A percentile compares a stretch with the other conserved stretches of the same genome.
These are phyloP conservation scores for Nycteola revayana DNA, from an alignment of 2,888 invertebrate species.

Conservation along the genomic window DNA sequence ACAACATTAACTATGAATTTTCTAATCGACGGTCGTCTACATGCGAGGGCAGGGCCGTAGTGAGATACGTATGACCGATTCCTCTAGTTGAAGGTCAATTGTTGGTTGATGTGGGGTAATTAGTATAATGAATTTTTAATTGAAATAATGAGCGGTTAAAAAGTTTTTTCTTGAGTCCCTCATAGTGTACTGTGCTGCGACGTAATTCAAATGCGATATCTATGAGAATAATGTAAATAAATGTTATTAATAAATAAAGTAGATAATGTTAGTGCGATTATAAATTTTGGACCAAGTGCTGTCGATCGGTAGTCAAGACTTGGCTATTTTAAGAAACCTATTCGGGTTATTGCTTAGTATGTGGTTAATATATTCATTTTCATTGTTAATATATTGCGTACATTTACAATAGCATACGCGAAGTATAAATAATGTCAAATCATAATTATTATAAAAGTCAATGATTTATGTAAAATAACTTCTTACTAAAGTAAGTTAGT, in stretches of 20 bases:
- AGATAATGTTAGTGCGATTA: slow-evolving; percentile 39
- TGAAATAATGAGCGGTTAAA: slow-evolving; percentile 14
- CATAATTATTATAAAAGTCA: too few relatives aligned
- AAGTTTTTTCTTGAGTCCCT: slow-evolving; percentile 16
- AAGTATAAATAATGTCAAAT: too few relatives aligned
- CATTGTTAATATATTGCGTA: too few relatives aligned
- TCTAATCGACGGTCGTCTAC: slow-evolving; percentile 17
- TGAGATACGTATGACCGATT: slow-evolving; percentile 36
- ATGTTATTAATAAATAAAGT: slow-evolving; percentile 34
- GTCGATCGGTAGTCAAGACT: slow-evolving; percentile 57
- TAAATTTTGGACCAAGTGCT: slow-evolving; percentile 74
- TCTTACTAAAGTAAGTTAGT: too few relatives aligned
- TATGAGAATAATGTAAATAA: slow-evolving; percentile 42
- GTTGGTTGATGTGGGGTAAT: slow-evolving; percentile 39
- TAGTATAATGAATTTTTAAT: slow-evolving; percentile 28
- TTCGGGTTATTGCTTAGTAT: neutral
- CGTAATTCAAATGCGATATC: slow-evolving; percentile 24
- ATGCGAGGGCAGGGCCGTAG: slow-evolving; percentile 22
- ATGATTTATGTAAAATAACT: too few relatives aligned
- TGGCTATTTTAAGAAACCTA: slow-evolving; percentile 14
- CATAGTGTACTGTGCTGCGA: slow-evolving; percentile 15
- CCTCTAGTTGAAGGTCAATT: slow-evolving; percentile 40
- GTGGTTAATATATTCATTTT: too few relatives aligned
- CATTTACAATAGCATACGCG: too few relatives aligned
- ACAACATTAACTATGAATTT: slow-evolving; percentile 4